These are phyloP conservation scores for Xanthia togata DNA, from an alignment of 2,888 invertebrate species.

Conservation along the genomic window DNA sequence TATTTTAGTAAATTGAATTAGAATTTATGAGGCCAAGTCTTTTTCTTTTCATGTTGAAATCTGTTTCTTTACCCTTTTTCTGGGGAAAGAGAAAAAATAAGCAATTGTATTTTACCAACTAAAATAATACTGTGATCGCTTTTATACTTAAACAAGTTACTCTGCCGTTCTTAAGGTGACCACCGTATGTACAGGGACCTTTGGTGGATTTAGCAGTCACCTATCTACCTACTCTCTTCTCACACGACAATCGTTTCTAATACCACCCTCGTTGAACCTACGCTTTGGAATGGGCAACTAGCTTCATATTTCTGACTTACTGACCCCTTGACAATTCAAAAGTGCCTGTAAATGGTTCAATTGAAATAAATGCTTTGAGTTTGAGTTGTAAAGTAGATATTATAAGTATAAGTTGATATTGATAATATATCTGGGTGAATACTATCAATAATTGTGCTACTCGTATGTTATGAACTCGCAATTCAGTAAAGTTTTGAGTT, in stretches of 20 bases:
- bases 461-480: background rate
- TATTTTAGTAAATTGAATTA: background rate
- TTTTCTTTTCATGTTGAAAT: background rate
- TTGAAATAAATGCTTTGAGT: too few relatives aligned
- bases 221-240: background rate
- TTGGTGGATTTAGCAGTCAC: background rate
- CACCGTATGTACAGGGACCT: background rate
- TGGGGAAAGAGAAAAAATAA: background rate
- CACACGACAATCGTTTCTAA: too few relatives aligned
- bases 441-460: background rate
- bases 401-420: too few relatives aligned
- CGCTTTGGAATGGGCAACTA: too few relatives aligned
- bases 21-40: background rate
- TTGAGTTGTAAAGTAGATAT: too few relatives aligned
- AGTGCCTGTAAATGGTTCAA: too few relatives aligned
- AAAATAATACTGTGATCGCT: background rate
- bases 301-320: too few relatives aligned
- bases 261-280: background rate
- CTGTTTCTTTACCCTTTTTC: background rate
- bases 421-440: too few relatives aligned
- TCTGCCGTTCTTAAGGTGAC: background rate
- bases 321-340: too few relatives aligned
- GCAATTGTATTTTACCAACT: background rate
- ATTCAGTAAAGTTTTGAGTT: background rate
- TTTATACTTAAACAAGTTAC: background rate